Percentiles rank a stretch among this genome's conserved stretches.
phyloP scores from a whole-genome alignment of 2,113 vertebrate genomes.

The Poecilia latipinna region DNA sequence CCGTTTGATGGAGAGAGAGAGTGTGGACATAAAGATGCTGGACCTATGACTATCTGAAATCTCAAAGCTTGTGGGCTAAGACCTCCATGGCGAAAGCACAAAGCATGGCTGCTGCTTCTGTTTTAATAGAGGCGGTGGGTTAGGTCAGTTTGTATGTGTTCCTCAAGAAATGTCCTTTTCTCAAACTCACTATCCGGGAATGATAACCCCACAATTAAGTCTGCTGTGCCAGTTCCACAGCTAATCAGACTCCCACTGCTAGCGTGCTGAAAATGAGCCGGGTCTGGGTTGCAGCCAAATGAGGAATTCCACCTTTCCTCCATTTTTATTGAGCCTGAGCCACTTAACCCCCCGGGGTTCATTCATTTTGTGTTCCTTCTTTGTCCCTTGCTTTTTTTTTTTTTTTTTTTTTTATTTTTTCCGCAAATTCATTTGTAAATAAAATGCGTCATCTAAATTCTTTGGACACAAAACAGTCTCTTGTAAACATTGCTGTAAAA shows the following conservation, averaged over 20 bases:
- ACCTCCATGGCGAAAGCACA: constrained; percentile 63
- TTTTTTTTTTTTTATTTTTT: too few relatives aligned
- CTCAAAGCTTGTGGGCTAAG: constrained; percentile 26
- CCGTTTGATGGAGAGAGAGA: constrained; percentile 49
- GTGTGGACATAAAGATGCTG: constrained; percentile 49
- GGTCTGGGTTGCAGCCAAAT: constrained; percentile 20
- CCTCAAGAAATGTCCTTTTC: constrained; percentile 2
- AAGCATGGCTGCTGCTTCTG: constrained; percentile 39
- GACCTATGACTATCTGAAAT: constrained; percentile 58
- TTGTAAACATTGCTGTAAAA: too few relatives aligned
- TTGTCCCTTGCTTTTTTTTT: too few relatives aligned
- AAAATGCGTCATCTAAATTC: too few relatives aligned
- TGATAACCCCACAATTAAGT: constrained; percentile 38
- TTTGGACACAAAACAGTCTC: too few relatives aligned
- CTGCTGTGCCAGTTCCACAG: constrained; percentile 28
- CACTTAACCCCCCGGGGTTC: constrained; percentile 10
- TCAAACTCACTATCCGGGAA: constrained; percentile 28
- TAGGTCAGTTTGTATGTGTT: not conserved
- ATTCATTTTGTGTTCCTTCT: too few relatives aligned
- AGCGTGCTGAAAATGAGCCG: constrained; percentile 30
- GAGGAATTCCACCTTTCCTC: constrained; percentile 18
- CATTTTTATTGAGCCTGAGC: constrained; percentile 16
- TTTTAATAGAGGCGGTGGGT: not conserved
- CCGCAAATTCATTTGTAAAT: too few relatives aligned
- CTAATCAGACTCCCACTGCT: constrained; percentile 35